Base-by-base conservation (phyloP, 2,113 vertebrate genomes). In the Garra rufa region DNA sequence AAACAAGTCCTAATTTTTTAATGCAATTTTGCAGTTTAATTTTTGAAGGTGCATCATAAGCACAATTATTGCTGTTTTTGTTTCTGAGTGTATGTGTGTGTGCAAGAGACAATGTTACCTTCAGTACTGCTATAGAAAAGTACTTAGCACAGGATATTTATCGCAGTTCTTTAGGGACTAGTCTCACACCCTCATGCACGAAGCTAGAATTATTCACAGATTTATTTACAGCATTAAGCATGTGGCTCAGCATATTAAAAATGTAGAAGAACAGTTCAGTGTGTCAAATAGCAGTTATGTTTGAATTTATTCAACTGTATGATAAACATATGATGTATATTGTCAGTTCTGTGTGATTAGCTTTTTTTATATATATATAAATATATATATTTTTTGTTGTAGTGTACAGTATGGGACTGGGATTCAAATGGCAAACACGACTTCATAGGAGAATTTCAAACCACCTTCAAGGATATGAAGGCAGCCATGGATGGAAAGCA, bases 391-490 rank as follows among this genome's bases (percentile, higher is more conserved):
- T 30, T 71, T 10, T 52, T 67, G 24, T 89, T 90, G 0, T 92
- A 99, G 98, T 98, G 96, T 92, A 98, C 97, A 75, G 98, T 99
- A 43, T 99, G 97, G 97, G 98, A 99, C 91, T 99, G 98, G 98
- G 98, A 99, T 94, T 99, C 98, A 84, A 99, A 99, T 0, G 98
- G 98, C 55, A 99, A 99, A 81, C 98, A 99, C 9, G 98, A 99
- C 93, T 99, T 99, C 88, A 99, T 99, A 76, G 98, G 98, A 86
- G 98, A 99, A 90, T 99, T 97, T 90, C 96, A 94, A 88, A 97
- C 98, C 0, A 99, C 96, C 0, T 99, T 96, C 92, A 98, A 98
- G 89, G 98, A 99, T 89, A 94, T 98, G 96, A 93, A 94, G 90
- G 83, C 90, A 69, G 97, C 96, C 21, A 95, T 97, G 95, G 98